phyloP scores from a whole-genome alignment of 1,140 invertebrate genomes.

The Ridgeia piscesae region DNA sequence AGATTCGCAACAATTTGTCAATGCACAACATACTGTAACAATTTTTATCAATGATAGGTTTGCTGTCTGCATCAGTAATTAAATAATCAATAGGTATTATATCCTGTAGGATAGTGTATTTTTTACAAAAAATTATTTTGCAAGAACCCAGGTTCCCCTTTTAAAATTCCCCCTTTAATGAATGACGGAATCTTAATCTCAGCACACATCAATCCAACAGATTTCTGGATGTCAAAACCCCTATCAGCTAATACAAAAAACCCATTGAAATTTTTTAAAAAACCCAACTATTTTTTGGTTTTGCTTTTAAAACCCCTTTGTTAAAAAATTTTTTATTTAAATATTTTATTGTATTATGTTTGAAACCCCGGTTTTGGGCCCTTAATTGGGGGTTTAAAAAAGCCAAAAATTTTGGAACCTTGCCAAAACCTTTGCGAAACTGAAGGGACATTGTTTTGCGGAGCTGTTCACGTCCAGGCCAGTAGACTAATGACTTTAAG shows the following conservation, averaged over 20 bases:
- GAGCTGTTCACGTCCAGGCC: slow-evolving; percentile 12
- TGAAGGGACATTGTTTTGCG: slow-evolving; percentile 13
- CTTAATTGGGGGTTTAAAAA: no score
- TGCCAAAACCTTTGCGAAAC: not conserved
- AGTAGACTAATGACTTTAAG: slow-evolving; percentile 11
- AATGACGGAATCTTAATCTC: slow-evolving; percentile 3
- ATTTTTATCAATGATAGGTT: slow-evolving; percentile 9
- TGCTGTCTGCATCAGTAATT: not conserved
- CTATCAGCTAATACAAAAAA: not conserved
- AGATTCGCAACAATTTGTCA: slow-evolving; percentile 16
- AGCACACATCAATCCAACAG: slow-evolving; percentile 9
- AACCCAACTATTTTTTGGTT: no score
- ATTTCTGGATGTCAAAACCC: slow-evolving; percentile 14
- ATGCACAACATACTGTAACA: slow-evolving; percentile 7
- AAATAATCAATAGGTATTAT: slow-evolving; percentile 17
- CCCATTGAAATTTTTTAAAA: no score
- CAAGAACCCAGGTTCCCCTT: not conserved
- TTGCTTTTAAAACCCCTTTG: no score
- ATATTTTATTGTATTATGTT: no score
- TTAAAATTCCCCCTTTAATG: not conserved
- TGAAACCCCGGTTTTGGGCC: no score
- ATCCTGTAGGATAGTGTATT: slow-evolving; percentile 7
- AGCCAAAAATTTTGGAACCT: not conserved
- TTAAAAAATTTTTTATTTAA: no score
- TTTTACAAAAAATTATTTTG: no score